phyloP scores from a whole-genome alignment of 2,888 invertebrate species.

The Dolichopus griseipennis region DNA sequence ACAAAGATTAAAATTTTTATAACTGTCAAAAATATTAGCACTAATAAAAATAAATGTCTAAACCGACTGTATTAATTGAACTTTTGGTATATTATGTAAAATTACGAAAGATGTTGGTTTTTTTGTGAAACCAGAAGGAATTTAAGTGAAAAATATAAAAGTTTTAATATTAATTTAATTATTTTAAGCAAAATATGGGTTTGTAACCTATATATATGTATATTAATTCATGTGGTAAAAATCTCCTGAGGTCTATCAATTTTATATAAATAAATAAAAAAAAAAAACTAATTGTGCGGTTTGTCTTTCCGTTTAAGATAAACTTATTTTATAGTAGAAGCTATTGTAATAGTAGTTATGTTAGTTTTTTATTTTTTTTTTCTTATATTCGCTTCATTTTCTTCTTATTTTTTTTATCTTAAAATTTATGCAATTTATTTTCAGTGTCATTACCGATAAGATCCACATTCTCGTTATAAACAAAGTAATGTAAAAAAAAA shows the following conservation, averaged over 20 bases:
- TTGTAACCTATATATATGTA: too few relatives aligned
- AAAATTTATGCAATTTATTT: slow-evolving; percentile 10
- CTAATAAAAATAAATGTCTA: too few relatives aligned
- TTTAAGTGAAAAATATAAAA: too few relatives aligned
- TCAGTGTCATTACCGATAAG: slow-evolving; percentile 17
- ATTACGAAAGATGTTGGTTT: too few relatives aligned
- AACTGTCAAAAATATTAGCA: too few relatives aligned
- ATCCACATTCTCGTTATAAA: slow-evolving; percentile 5
- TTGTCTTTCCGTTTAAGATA: background rate
- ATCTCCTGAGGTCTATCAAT: background rate
- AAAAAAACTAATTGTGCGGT: background rate
- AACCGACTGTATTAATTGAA: too few relatives aligned
- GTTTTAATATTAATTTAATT: too few relatives aligned
- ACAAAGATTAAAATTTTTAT: too few relatives aligned
- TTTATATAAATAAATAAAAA: background rate
- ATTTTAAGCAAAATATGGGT: too few relatives aligned
- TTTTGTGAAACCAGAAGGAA: too few relatives aligned
- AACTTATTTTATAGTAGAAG: background rate
- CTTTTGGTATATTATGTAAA: too few relatives aligned
- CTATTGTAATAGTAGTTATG: background rate
- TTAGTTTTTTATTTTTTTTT: background rate
- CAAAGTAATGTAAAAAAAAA: background rate
- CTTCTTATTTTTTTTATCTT: background rate
- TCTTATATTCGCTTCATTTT: background rate
- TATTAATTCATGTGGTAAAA: background rate